phyloP scores from a whole-genome alignment of 2,888 invertebrate genomes.

The Acanthacorydalis orientalis region DNA sequence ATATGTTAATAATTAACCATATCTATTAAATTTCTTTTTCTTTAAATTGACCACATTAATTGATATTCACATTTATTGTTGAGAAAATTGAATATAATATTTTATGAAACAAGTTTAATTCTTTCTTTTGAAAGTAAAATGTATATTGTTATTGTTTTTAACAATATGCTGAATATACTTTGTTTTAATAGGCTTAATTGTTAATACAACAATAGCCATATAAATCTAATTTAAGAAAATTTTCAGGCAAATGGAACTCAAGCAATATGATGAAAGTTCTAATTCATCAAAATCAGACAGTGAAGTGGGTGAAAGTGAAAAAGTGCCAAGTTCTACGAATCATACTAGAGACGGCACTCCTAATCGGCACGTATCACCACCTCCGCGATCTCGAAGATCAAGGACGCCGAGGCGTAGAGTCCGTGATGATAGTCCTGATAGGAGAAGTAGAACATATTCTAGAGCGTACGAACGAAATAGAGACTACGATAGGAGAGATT shows the following conservation, averaged over 20 bases:
- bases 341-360: not conserved
- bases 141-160: too few species aligned
- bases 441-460: not conserved
- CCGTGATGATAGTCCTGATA: not conserved
- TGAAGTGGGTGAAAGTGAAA: constrained; percentile 20
- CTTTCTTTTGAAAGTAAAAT: too few species aligned
- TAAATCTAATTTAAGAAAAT: not conserved
- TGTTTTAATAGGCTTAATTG: too few species aligned
- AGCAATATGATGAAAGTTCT: constrained; percentile 43
- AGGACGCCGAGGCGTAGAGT: constrained; percentile 12
- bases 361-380: constrained; percentile 5
- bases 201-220: too few species aligned
- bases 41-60: too few species aligned
- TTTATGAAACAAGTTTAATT: too few species aligned
- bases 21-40: too few species aligned
- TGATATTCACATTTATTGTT: too few species aligned
- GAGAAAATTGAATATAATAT: too few species aligned
- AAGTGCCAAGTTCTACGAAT: constrained; percentile 14
- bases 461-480: not conserved
- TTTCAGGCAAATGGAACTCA: constrained; percentile 65
- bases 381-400: constrained; percentile 11
- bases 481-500: not conserved
- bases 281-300: constrained; percentile 26
- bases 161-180: too few species aligned
- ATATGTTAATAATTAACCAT: too few species aligned